phyloP scores from a whole-genome alignment of 2,113 vertebrate genomes.

The Miniopterus natalensis region DNA sequence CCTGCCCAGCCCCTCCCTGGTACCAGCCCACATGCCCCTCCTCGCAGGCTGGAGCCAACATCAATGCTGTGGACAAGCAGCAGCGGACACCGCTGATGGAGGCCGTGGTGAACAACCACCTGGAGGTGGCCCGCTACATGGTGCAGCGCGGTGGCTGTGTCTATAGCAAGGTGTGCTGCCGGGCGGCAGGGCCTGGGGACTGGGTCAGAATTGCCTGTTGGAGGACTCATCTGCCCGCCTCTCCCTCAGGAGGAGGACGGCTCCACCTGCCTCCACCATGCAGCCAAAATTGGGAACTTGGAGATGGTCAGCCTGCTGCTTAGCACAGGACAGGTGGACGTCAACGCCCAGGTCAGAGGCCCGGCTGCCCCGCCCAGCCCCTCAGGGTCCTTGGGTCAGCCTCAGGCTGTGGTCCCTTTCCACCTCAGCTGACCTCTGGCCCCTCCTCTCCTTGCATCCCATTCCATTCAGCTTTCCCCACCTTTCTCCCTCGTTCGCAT shows the following conservation, averaged over 20 bases:
- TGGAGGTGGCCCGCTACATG: constrained; percentile 92
- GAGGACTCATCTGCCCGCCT: not conserved
- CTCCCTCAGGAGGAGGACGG: constrained; percentile 92
- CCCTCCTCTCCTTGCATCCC: not conserved
- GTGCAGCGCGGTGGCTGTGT: constrained; percentile 92
- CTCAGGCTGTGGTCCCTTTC: too few relatives aligned
- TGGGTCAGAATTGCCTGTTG: fast-evolving
- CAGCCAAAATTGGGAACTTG: constrained; percentile 94
- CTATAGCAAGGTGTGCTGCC: constrained; percentile 89
- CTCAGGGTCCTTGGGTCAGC: not conserved
- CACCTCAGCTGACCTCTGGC: not conserved
- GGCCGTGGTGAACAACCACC: constrained; percentile 93
- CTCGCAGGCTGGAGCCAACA: constrained; percentile 93
- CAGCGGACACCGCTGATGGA: constrained; percentile 93
- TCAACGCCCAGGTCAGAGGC: constrained; percentile 93
- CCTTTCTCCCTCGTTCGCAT: not conserved
- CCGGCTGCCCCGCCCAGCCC: not conserved
- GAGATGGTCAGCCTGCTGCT: constrained; percentile 93
- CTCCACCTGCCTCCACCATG: constrained; percentile 95
- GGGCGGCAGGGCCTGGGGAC: fast-evolving
- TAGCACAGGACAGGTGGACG: constrained; percentile 94
- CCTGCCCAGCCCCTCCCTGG: not conserved
- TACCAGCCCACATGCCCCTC: not conserved
- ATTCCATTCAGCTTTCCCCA: fast-evolving
- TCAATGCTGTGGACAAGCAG: constrained; percentile 93